A percentile compares a stretch with the other conserved stretches of the same genome.
phyloP scores from a whole-genome alignment of 2,113 vertebrate genomes.

The Panthera tigris region DNA sequence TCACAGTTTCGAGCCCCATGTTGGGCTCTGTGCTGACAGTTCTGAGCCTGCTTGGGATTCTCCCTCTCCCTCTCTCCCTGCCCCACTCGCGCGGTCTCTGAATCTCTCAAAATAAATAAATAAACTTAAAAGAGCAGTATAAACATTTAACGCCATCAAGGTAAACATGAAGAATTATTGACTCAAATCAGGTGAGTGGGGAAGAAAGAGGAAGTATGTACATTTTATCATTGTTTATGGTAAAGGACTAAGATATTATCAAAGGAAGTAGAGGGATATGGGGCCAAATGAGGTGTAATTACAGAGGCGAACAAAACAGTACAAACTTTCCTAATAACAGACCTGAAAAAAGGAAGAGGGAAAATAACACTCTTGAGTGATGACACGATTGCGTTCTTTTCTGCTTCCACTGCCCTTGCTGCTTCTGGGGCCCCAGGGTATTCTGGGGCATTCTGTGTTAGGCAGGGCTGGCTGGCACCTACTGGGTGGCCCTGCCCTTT shows the following conservation, averaged over 20 bases:
- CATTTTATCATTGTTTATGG: not conserved
- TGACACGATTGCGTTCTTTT: rapidly evolving
- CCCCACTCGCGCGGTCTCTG: too few relatives aligned
- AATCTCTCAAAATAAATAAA: too few relatives aligned
- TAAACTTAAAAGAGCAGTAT: too few relatives aligned
- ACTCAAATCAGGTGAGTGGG: not conserved
- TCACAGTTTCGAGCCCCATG: too few relatives aligned
- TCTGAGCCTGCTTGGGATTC: too few relatives aligned
- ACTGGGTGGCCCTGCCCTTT: not conserved
- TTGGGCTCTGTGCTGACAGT: too few relatives aligned
- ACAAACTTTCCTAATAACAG: not conserved
- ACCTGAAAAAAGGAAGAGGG: not conserved
- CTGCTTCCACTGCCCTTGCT: not conserved
- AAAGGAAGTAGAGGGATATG: not conserved
- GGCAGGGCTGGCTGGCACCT: not conserved
- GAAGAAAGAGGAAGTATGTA: not conserved
- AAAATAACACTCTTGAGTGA: not conserved
- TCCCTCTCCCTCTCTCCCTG: too few relatives aligned
- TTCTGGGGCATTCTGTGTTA: rapidly evolving
- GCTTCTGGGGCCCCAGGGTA: not conserved
- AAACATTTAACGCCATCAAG: not conserved
- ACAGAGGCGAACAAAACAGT: not conserved
- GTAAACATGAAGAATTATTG: not conserved
- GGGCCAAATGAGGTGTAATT: not conserved
- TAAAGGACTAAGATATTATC: not conserved